Evolutionary conservation across 2,888 invertebrate genomes (phyloP).

Genomic region (Aphrophora alni): DNA sequence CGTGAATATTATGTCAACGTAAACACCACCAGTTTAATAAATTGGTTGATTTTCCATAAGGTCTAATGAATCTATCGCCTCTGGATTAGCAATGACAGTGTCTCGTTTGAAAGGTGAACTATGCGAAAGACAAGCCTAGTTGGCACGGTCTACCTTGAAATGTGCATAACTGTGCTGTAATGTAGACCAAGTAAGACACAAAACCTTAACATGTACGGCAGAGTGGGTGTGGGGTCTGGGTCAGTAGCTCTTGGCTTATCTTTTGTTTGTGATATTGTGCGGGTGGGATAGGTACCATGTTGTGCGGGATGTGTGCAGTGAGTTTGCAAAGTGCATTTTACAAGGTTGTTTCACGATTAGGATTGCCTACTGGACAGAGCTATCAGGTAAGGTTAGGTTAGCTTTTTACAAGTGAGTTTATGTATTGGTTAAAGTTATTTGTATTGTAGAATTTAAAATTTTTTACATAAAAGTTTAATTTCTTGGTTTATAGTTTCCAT

Average conservation of each 20-base stretch:
- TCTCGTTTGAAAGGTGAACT: not conserved
- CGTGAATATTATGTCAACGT: not conserved
- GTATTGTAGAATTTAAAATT: too few species aligned
- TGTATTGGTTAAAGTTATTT: too few species aligned
- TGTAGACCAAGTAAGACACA: not conserved
- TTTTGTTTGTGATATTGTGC: not conserved
- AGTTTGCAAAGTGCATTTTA: not conserved
- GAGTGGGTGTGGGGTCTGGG: not conserved
- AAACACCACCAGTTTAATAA: not conserved
- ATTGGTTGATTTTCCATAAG: too few species aligned
- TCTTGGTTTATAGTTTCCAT: too few species aligned
- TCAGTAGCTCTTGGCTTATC: not conserved
- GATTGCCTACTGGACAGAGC: not conserved
- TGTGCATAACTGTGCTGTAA: not conserved
- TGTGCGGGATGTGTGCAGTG: not conserved
- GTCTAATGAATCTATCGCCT: not conserved
- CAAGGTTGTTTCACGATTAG: not conserved
- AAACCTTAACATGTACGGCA: not conserved
- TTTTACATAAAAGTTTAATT: too few species aligned
- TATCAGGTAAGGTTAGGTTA: not conserved
- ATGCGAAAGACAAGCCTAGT: not conserved
- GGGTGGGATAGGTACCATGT: not conserved
- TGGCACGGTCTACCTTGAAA: not conserved
- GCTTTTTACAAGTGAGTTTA: too few species aligned
- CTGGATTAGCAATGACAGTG: not conserved